Base-by-base conservation (phyloP, 2,888 invertebrate genomes). In the Alloscopus bannaensis region DNA sequence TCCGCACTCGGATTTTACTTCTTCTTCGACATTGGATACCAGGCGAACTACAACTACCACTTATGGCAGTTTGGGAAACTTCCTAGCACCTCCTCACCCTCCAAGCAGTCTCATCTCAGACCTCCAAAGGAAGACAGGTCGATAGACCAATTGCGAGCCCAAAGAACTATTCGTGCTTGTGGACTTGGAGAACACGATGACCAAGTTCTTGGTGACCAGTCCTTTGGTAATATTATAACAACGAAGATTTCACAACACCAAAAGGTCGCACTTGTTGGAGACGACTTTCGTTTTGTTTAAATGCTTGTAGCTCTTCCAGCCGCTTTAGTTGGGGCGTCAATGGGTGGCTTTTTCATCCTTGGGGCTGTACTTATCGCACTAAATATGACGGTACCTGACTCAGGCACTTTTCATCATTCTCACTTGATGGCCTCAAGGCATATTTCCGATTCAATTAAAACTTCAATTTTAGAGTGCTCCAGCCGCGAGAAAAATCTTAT, bases 161-260 rank as follows among this genome's bases (percentile, higher is more conserved):
- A 64, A 47, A 64, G 72, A 20, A 72, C 72, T n/a, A 28, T 42
- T 3, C 52, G 72, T 11, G 72, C 72, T 2, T 72, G 72, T 72
- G 72, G 72, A 3, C 40, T 50, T 40, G 2, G 3, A 1, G 59
- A 36, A 18, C n/a, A 22, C 3, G 29, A 28, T 28, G 31, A 8
- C 4, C 36, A 42, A 13, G 28, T 18, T 28, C 22, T 68, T 29
- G 26, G n/a, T 8, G 47, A 70, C 29, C 3, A 40, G 4, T 29
- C 45, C 26, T 70, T 59, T 29, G 70, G 70, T 70, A 70, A 6
- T 40, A 47, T n/a, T 18, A 60, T 20, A 36, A 36, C 20, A 20
- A 2, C 36, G 8, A 18, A 6, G n/a, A 47, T n/a, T 47, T 13
- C 47, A 47, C 4, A 47, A 26, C 40, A 22, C 20, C 42, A 45